phyloP scores from a whole-genome alignment of 2,888 invertebrate species.

The Leptinotarsa haldemani region DNA sequence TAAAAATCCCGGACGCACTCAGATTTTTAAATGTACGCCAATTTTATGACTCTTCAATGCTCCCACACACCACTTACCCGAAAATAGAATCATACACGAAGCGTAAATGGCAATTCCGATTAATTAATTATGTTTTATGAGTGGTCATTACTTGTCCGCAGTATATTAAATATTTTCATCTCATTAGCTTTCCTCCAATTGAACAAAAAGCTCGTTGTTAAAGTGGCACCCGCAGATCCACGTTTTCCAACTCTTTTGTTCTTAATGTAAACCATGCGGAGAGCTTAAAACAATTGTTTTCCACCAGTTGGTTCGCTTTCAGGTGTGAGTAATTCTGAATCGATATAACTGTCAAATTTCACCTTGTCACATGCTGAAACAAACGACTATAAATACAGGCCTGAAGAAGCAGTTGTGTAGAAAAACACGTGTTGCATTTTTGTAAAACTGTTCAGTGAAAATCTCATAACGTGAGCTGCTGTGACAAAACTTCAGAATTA shows the following conservation, averaged over 20 bases:
- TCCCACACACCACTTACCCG: background rate
- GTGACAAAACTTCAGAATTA: no score
- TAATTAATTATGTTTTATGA: background rate
- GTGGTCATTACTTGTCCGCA: background rate
- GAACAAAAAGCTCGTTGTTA: background rate
- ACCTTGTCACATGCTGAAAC: background rate
- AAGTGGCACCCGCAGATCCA: background rate
- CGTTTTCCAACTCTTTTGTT: constrained; percentile 11
- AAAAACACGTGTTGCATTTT: no score
- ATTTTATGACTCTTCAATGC: background rate
- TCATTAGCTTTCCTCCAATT: constrained; percentile 1
- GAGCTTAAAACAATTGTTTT: background rate
- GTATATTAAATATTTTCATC: background rate
- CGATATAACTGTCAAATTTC: background rate
- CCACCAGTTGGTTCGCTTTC: background rate
- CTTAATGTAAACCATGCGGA: background rate
- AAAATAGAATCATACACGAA: background rate
- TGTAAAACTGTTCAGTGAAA: no score
- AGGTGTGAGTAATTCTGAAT: background rate
- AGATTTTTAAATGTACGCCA: background rate
- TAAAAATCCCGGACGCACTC: background rate
- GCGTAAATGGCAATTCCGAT: constrained; percentile 7
- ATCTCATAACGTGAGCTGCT: no score
- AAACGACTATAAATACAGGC: background rate
- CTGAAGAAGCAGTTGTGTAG: background rate